Conservation (phyloP, 2,113 vertebrate genomes). For the Lanius collurio region DNA sequence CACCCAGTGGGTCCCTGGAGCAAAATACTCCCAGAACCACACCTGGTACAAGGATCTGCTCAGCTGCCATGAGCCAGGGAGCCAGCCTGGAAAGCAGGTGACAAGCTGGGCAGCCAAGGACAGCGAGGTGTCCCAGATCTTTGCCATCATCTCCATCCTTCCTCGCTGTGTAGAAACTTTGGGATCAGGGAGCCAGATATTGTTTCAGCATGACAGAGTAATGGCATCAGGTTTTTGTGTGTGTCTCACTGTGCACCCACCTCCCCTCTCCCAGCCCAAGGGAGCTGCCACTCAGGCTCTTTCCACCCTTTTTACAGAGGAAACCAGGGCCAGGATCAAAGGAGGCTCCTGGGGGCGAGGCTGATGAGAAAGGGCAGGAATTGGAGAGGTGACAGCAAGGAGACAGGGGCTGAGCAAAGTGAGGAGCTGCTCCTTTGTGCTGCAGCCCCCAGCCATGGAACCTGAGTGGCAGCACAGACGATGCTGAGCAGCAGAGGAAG, state of each 20-base stretch:
- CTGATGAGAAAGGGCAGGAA: background rate
- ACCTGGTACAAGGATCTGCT: background rate
- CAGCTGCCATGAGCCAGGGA: background rate
- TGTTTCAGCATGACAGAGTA: background rate
- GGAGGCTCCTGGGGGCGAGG: background rate
- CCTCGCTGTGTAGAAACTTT: accelerated
- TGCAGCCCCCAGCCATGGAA: background rate
- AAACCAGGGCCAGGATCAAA: background rate
- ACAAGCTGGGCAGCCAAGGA: background rate
- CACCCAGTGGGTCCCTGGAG: background rate
- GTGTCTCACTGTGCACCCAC: background rate
- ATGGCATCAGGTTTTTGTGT: background rate
- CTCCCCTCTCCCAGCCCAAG: background rate
- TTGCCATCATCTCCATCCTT: background rate
- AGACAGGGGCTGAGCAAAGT: accelerated
- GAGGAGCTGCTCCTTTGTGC: background rate
- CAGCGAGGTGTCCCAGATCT: accelerated
- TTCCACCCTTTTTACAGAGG: background rate
- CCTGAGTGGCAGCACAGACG: background rate
- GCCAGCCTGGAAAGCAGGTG: background rate
- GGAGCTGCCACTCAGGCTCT: background rate
- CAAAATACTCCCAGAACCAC: background rate
- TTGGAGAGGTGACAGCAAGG: background rate
- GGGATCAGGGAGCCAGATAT: background rate
- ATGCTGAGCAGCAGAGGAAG: background rate